Percentiles rank a stretch among this genome's conserved stretches.
Conservation (phyloP, 2,888 invertebrate genomes). For the Teleiodes luculella region DNA sequence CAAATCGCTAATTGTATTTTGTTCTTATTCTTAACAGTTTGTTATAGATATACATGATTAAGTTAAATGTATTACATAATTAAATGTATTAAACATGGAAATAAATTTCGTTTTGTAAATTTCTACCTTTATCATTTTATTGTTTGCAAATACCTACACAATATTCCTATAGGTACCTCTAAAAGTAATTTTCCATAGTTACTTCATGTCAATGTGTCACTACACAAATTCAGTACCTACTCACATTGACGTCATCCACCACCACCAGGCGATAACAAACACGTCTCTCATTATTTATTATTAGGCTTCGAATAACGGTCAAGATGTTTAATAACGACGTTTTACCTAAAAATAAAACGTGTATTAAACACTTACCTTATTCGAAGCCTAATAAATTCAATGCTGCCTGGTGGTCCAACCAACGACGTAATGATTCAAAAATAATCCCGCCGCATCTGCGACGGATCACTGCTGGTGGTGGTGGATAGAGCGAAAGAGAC, state of each 20-base stretch:
- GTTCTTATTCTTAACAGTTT: no score
- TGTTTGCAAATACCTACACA: background rate
- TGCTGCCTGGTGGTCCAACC: background rate
- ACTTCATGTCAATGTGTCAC: background rate
- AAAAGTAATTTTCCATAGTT: no score
- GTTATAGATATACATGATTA: no score
- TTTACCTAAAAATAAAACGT: background rate
- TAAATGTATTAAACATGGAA: no score
- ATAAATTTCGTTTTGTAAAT: no score
- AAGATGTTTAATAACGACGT: background rate
- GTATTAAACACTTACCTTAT: background rate
- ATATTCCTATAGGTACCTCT: background rate
- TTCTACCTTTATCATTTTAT: background rate
- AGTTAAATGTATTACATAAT: background rate
- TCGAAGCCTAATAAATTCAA: background rate
- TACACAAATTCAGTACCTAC: background rate
- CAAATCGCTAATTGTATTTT: no score
- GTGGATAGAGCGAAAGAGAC: background rate
- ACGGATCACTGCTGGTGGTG: background rate
- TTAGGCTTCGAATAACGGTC: slow-evolving; percentile 14
- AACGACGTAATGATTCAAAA: background rate
- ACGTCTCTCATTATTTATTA: slow-evolving; percentile 2
- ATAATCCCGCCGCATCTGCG: background rate
- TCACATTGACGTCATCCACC: slow-evolving; percentile 7
- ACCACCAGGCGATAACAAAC: slow-evolving; percentile 14